Percentiles rank a stretch among this genome's conserved stretches.
These are phyloP conservation scores for Nothobranchius kuhntae DNA, from an alignment of 2,113 vertebrate species.

Conservation along the genomic window DNA sequence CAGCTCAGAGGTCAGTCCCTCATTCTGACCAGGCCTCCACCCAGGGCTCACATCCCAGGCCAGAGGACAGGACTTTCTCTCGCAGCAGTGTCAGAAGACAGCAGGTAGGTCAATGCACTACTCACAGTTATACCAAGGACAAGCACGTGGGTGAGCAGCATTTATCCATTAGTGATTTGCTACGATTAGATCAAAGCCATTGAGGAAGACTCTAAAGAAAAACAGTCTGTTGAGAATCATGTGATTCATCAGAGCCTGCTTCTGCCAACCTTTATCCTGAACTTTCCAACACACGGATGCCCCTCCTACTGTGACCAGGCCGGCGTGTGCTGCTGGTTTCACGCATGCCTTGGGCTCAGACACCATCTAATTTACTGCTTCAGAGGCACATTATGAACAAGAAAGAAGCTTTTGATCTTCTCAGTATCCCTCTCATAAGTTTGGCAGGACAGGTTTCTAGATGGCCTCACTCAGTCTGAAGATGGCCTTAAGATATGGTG, in stretches of 20 bases:
- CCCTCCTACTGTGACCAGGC: slow-evolving; percentile 71
- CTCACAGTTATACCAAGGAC: slow-evolving; percentile 39
- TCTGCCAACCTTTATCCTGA: slow-evolving; percentile 67
- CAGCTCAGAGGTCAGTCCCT: slow-evolving; percentile 15
- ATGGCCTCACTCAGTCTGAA: slow-evolving; percentile 58
- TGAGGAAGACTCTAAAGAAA: slow-evolving; percentile 47
- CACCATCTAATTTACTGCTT: slow-evolving; percentile 76
- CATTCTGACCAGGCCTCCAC: slow-evolving; percentile 33
- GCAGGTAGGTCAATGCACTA: slow-evolving; percentile 53
- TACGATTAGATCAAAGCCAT: slow-evolving; percentile 64
- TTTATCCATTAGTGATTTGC: slow-evolving; percentile 34
- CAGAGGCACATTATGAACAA: slow-evolving; percentile 74
- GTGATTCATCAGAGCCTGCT: slow-evolving; percentile 67
- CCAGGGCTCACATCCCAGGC: slow-evolving; percentile 29
- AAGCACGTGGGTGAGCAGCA: slow-evolving; percentile 38
- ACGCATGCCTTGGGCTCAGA: slow-evolving; percentile 79
- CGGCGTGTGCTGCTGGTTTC: slow-evolving; percentile 75
- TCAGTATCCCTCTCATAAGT: slow-evolving; percentile 62
- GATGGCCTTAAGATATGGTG: slow-evolving; percentile 52
- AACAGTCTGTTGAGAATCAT: slow-evolving; percentile 66
- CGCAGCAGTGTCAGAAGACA: slow-evolving; percentile 45
- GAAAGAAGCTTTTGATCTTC: slow-evolving; percentile 74
- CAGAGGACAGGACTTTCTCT: slow-evolving; percentile 43
- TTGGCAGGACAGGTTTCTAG: slow-evolving; percentile 72
- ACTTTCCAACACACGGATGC: slow-evolving; percentile 42